A percentile compares a stretch with the other conserved stretches of the same genome.
Conservation (phyloP, 1,140 invertebrate genomes). For the Himalopsyche phryganea region DNA sequence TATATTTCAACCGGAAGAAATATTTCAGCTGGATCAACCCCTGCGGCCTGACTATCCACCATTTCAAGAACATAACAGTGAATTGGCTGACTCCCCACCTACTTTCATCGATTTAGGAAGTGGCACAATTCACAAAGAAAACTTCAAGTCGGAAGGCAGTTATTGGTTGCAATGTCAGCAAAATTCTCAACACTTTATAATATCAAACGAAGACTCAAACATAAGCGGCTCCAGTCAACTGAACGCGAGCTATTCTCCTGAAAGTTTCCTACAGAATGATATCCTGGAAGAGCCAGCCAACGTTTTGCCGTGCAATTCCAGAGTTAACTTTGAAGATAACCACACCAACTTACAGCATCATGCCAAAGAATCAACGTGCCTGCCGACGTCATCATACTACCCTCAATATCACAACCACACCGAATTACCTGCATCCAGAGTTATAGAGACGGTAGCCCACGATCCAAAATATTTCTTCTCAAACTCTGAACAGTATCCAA, state of each 20-base stretch:
- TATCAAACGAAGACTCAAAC: constrained; percentile 49
- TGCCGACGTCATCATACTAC: constrained; percentile 19
- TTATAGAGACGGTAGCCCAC: constrained; percentile 10
- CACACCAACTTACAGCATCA: constrained; percentile 9
- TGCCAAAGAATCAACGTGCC: constrained; percentile 12
- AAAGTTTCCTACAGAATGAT: constrained; percentile 43
- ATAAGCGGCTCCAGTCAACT: constrained; percentile 49
- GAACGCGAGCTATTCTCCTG: constrained; percentile 39
- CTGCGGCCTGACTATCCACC: constrained; percentile 58
- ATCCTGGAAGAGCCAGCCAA: constrained; percentile 17
- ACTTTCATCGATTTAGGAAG: constrained; percentile 69
- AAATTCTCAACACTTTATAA: constrained; percentile 35
- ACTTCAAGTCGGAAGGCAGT: constrained; percentile 52
- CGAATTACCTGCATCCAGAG: constrained; percentile 4
- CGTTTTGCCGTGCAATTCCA: constrained; percentile 13
- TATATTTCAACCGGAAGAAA: constrained; percentile 74
- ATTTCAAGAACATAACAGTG: constrained; percentile 44
- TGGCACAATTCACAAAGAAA: constrained; percentile 57
- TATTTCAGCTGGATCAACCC: constrained; percentile 72
- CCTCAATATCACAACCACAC: constrained; percentile 18
- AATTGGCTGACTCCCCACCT: constrained; percentile 59
- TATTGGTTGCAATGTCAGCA: constrained; percentile 50
- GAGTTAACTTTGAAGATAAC: constrained; percentile 22
- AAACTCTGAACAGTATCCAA: constrained; percentile 12
- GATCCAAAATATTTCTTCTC: constrained; percentile 27